Percentiles rank a stretch among this genome's conserved stretches.
These are phyloP conservation scores for Myzus persicae DNA, from an alignment of 1,140 invertebrate genomes.

Conservation along the genomic window DNA sequence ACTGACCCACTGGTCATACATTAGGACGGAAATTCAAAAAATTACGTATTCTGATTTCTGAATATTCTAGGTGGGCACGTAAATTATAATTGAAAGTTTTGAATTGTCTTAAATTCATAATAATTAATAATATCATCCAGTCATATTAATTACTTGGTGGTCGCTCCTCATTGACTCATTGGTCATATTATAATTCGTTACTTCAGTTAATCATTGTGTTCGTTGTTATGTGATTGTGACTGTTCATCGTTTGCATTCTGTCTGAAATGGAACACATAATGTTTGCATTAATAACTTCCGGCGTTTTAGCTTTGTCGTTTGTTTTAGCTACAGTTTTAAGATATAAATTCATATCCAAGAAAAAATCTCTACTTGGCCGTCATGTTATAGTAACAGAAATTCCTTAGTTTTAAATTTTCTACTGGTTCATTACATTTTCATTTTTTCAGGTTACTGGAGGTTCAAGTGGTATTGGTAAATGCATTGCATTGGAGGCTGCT, in stretches of 20 bases:
- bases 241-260: background rate
- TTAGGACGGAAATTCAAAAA: constrained; percentile 32
- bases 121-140: background rate
- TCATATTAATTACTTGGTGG: no score
- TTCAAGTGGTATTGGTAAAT: constrained; percentile 93
- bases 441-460: constrained; percentile 80
- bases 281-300: background rate
- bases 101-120: background rate
- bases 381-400: constrained; percentile 6
- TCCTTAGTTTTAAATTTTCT: background rate
- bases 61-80: background rate
- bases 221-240: background rate
- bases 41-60: background rate
- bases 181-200: no score
- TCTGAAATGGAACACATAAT: background rate
- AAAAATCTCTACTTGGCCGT: background rate
- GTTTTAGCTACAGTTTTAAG: background rate
- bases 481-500: constrained; percentile 79
- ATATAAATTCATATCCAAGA: background rate
- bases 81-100: background rate
- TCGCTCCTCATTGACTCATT: background rate
- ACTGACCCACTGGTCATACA: constrained; percentile 2
- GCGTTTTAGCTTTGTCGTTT: background rate
- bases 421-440: background rate
- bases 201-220: background rate